Conservation (phyloP, 2,888 invertebrate species). For the Euproctis similis region DNA sequence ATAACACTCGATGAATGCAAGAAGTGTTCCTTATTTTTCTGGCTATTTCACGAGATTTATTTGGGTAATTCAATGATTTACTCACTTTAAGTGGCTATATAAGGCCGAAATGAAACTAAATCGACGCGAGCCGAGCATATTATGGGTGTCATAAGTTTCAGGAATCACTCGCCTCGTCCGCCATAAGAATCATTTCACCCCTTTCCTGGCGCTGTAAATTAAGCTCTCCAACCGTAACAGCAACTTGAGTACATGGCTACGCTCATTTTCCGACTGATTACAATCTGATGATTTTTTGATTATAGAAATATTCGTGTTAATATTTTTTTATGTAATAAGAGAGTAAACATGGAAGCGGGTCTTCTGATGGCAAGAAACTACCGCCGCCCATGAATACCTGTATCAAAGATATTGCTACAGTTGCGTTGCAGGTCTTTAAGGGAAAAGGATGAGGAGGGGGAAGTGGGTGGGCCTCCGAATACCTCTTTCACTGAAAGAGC, state of each 20-base stretch:
- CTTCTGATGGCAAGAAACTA: conserved; percentile 25
- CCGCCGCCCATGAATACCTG: too few relatives aligned
- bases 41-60: too few relatives aligned
- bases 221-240: conserved; percentile 31
- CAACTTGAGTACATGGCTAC: conserved; percentile 20
- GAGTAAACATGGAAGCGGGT: too few relatives aligned
- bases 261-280: conserved; percentile 21
- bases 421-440: too few relatives aligned
- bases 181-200: conserved; percentile 61
- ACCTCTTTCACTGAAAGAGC: too few relatives aligned
- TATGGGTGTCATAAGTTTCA: conserved; percentile 65
- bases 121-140: conserved; percentile 57
- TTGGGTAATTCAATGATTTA: conserved; percentile 55
- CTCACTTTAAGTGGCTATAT: conserved; percentile 32
- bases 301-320: conserved; percentile 23
- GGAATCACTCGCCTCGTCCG: conserved; percentile 49
- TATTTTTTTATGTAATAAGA: conserved; percentile 25
- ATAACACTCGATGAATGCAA: too few relatives aligned
- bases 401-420: too few relatives aligned
- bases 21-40: too few relatives aligned
- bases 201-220: conserved; percentile 27
- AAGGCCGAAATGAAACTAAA: conserved; percentile 44
- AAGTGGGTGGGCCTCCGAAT: too few relatives aligned
- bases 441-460: too few relatives aligned
- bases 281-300: conserved; percentile 25